A percentile compares a stretch with the other conserved stretches of the same genome.
phyloP scores from a whole-genome alignment of 2,888 invertebrate genomes.

The Elysia crispata region DNA sequence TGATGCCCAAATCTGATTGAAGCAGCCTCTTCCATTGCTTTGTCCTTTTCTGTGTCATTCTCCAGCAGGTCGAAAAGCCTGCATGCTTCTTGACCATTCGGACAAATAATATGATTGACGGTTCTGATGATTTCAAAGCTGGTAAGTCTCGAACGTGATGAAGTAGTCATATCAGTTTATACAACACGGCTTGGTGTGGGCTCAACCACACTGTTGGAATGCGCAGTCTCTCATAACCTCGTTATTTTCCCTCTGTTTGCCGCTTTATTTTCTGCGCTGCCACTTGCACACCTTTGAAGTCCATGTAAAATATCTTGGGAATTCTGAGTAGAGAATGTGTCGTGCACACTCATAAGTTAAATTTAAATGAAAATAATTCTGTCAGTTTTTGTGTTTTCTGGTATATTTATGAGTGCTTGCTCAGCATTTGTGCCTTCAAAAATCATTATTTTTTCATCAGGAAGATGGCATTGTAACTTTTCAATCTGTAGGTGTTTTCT shows the following conservation, averaged over 20 bases:
- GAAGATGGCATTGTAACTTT: conserved; percentile 14
- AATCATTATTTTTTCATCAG: background rate
- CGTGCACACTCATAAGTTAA: background rate
- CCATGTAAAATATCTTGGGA: background rate
- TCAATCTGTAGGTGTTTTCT: background rate
- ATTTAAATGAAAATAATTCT: background rate
- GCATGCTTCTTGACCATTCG: conserved; percentile 19
- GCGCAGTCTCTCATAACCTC: background rate
- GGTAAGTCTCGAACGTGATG: background rate
- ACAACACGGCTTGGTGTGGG: conserved; percentile 12
- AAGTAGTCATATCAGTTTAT: background rate
- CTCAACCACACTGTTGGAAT: conserved; percentile 2
- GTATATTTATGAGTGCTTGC: background rate
- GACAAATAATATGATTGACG: background rate
- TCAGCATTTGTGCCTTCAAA: background rate
- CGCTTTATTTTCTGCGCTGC: background rate
- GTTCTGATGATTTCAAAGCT: no score
- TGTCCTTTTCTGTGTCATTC: conserved; percentile 13
- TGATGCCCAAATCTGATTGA: background rate
- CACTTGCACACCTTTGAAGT: background rate
- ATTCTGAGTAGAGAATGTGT: background rate
- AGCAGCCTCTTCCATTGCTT: conserved; percentile 18
- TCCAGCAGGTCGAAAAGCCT: background rate
- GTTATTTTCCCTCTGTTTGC: background rate
- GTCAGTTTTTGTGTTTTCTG: conserved; percentile 2